These are phyloP conservation scores for Masnerella sp. DNA, from an alignment of 2,888 invertebrate genomes.

Conservation along the genomic window DNA sequence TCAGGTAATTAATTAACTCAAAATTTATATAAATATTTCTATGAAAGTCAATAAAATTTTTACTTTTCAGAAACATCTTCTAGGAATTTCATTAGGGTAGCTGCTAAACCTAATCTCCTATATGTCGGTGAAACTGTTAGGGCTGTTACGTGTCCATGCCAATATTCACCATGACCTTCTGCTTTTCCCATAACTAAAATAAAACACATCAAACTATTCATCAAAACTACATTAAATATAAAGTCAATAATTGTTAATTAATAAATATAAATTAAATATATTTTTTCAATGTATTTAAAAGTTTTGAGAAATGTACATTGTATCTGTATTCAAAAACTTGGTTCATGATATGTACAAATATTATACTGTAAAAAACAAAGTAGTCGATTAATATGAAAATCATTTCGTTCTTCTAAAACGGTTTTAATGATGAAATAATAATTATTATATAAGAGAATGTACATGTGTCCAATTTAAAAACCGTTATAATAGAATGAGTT, in stretches of 20 bases:
- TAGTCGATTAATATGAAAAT: neutral
- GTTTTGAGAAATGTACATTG: too few species aligned
- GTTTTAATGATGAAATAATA: constrained; percentile 45
- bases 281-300: too few species aligned
- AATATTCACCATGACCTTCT: constrained; percentile 96
- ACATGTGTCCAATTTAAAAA: constrained; percentile 10
- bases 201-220: too few species aligned
- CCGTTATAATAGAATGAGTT: constrained; percentile 30
- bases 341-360: too few species aligned
- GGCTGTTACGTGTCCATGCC: constrained; percentile 99
- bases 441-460: constrained; percentile 43
- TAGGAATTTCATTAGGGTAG: constrained; percentile 93
- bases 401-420: constrained; percentile 4
- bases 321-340: too few species aligned
- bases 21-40: neutral
- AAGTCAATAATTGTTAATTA: too few species aligned
- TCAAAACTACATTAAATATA: too few species aligned
- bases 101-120: constrained; percentile 94
- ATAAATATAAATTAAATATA: neutral
- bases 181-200: constrained; percentile 98
- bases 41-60: constrained; percentile 20
- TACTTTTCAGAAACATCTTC: constrained; percentile 98
- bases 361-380: too few species aligned
- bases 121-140: constrained; percentile 97
- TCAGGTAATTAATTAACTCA: neutral